Base-by-base conservation (phyloP, 1,140 invertebrate species). In the Samia ricini region DNA sequence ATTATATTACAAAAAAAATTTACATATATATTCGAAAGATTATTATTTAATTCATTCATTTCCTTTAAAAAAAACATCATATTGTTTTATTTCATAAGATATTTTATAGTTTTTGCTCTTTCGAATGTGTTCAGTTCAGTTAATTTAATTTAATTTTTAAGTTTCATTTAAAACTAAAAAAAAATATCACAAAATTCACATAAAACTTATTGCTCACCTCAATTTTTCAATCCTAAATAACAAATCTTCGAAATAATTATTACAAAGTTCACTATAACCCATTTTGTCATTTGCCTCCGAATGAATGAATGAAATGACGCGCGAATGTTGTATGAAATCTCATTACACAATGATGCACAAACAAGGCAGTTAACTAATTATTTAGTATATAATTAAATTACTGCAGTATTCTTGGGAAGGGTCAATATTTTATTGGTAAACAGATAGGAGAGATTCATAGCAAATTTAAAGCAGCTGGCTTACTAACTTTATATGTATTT, bases 151-250 rank as follows among this genome's bases (percentile, higher is more conserved):
- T n/a, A n/a, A n/a, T n/a, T n/a, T n/a, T n/a, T n/a, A n/a, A n/a
- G n/a, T n/a, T n/a, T n/a, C n/a, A n/a, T n/a, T n/a, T n/a, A n/a
- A n/a, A n/a, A n/a, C n/a, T n/a, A n/a, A n/a, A n/a, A n/a, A n/a
- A n/a, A n/a, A n/a, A n/a, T n/a, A n/a, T n/a, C n/a, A n/a, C n/a
- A n/a, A n/a, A n/a, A n/a, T n/a, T n/a, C n/a, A n/a, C n/a, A n/a
- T n/a, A n/a, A n/a, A n/a, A n/a, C n/a, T n/a, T n/a, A n/a, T n/a
- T n/a, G n/a, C 57, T 79, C 48, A 79, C 77, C 77, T 64, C 5
- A 66, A 59, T 54, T 68, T 76, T 51, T 65, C 68, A 29, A 80
- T 76, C 48, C 75, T 68, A 52, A 63, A 69, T 23, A 80, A 60
- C 15, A 59, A 20, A 19, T 23, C 42, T 7, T 59, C 20, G 57